Base-by-base conservation (phyloP, 2,113 vertebrate species). In the Vicugna pacos region DNA sequence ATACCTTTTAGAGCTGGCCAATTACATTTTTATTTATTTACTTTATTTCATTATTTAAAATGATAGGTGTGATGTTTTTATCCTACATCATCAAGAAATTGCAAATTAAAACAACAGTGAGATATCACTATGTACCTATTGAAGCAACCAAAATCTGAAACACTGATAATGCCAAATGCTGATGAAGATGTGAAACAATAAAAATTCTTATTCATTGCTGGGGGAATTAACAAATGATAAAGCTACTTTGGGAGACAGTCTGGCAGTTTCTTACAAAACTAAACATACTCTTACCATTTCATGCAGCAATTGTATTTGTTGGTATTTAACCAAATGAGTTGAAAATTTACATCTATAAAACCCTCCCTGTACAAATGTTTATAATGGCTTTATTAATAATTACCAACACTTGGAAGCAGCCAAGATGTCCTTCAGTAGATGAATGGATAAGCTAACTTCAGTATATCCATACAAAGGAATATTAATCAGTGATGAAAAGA, bases 41-140 rank as follows among this genome's bases (percentile, higher is more conserved):
- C 58, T 54, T 94, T 70, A 76, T 52, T 82, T 96, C 67, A 50
- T 91, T 85, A 77, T 64, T 95, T 87, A 17, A 46, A 77, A 91
- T 35, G 64, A 94, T 70, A 8, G 20, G 8, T 64, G 14, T 35
- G 38, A 76, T 92, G 9, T 4, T 88, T 35, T 48, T 75, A 69
- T 69, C 12, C 54, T n/a, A 77, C 11, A 8, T 73, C 48, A 48
- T 73, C 73, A 72, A 70, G 32, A 54, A 85, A 91, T 28, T 87
- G 32, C 7, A 81, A 93, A 28, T 90, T 93, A 38, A 81, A 90
- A 76, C 50, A 93, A 65, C 15, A 92, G 67, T 58, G 28, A 62
- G 10, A 32, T 35, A 35, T 16, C 42, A 62, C 22, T 32, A 60
- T 2, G 32, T 26, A 73, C 48, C 19, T 80, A 28, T 38, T 26